These are phyloP conservation scores for Andrena camellia DNA, from an alignment of 2,888 invertebrate genomes.

Conservation along the genomic window DNA sequence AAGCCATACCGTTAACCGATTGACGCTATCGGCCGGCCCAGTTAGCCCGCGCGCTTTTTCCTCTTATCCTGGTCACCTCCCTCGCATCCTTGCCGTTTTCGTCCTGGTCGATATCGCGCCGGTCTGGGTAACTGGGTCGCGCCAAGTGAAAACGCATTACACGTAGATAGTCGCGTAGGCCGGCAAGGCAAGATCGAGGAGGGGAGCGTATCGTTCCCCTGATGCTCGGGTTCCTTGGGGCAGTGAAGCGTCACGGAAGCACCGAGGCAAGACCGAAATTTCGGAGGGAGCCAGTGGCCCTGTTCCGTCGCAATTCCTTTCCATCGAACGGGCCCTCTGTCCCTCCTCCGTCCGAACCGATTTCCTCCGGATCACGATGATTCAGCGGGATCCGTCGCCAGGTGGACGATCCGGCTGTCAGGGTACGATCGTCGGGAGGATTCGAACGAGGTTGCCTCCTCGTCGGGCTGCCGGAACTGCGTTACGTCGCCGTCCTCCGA, in stretches of 20 bases:
- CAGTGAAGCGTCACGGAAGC: slow-evolving; percentile 70
- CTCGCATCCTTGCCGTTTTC: slow-evolving; percentile 59
- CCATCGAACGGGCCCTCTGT: background rate
- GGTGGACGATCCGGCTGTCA: too few relatives aligned
- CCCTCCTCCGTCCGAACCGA: background rate
- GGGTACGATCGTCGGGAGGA: too few relatives aligned
- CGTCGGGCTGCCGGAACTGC: slow-evolving; percentile 68
- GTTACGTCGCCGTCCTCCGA: slow-evolving; percentile 64
- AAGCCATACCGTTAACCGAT: slow-evolving; percentile 60
- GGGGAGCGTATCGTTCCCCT: slow-evolving; percentile 50
- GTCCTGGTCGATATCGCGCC: slow-evolving; percentile 49
- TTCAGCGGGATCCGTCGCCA: background rate
- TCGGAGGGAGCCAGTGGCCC: slow-evolving; percentile 51
- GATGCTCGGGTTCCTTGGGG: slow-evolving; percentile 75
- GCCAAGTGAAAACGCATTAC: slow-evolving; percentile 83
- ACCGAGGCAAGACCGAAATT: slow-evolving; percentile 64
- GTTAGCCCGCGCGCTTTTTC: slow-evolving; percentile 50
- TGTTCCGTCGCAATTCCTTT: slow-evolving; percentile 34
- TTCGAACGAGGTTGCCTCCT: background rate
- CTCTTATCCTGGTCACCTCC: slow-evolving; percentile 45
- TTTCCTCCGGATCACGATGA: background rate
- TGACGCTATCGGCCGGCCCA: slow-evolving; percentile 49
- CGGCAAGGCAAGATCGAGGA: slow-evolving; percentile 13
- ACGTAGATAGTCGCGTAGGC: slow-evolving; percentile 69
- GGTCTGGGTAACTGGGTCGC: slow-evolving; percentile 80